Conservation (phyloP, 2,888 invertebrate species). For the Microctonus brassicae region DNA sequence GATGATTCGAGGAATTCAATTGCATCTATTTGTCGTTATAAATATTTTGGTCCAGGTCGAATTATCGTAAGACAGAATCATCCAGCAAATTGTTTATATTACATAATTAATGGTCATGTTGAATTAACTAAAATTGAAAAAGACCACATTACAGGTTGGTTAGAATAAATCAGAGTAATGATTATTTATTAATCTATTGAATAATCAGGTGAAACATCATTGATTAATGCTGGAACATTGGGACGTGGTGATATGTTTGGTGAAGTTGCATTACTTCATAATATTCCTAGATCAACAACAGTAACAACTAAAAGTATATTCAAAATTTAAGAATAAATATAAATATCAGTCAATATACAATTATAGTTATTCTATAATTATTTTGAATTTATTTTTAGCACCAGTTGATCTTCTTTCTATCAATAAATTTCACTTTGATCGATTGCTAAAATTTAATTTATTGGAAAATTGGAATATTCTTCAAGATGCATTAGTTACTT, state of each 20-base stretch:
- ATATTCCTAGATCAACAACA: constrained; percentile 75
- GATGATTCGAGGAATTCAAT: constrained; percentile 75
- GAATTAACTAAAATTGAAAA: constrained; percentile 71
- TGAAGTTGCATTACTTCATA: constrained; percentile 76
- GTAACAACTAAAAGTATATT: constrained; percentile 70
- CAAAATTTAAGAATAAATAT: constrained; percentile 10
- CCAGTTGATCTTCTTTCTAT: constrained; percentile 76
- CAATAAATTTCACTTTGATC: constrained; percentile 76
- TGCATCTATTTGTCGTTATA: constrained; percentile 75
- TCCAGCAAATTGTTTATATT: constrained; percentile 75
- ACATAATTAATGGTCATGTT: constrained; percentile 76
- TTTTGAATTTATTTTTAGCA: constrained; percentile 65
- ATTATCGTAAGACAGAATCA: constrained; percentile 76
- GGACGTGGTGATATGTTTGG: constrained; percentile 77
- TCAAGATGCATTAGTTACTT: constrained; percentile 73
- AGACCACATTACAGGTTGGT: constrained; percentile 69
- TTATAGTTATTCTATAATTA: not conserved
- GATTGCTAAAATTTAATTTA: constrained; percentile 73
- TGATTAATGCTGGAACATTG: constrained; percentile 71
- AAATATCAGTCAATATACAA: not conserved
- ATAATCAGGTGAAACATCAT: constrained; percentile 51
- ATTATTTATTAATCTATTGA: not conserved
- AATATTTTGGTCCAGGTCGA: constrained; percentile 74
- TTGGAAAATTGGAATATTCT: constrained; percentile 77
- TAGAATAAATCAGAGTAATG: not conserved